Conservation (phyloP, 2,113 vertebrate genomes). For the Pogonocichla stellata region DNA sequence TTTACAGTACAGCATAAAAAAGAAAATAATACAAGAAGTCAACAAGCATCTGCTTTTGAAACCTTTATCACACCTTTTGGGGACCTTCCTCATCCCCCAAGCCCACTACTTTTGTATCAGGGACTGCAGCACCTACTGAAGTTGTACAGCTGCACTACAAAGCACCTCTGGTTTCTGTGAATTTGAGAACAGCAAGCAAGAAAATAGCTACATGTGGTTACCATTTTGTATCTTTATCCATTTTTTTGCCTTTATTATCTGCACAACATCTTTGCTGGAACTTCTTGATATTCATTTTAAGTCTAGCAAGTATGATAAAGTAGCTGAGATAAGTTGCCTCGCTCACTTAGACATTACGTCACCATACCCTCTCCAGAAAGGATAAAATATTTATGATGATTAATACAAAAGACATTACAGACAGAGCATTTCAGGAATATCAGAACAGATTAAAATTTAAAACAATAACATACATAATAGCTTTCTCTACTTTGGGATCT, state of each 20-base stretch:
- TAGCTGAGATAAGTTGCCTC: background rate
- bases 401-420: slow-evolving; percentile 42
- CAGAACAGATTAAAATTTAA: slow-evolving; percentile 25
- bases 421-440: background rate
- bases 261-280: background rate
- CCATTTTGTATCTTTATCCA: background rate
- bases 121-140: background rate
- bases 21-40: background rate
- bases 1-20: background rate
- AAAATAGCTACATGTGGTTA: background rate
- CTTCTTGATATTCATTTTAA: background rate
- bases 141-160: background rate
- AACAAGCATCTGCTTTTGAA: background rate
- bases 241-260: background rate
- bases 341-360: background rate
- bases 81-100: background rate
- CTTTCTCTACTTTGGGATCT: slow-evolving; percentile 29
- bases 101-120: background rate
- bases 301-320: slow-evolving; percentile 1
- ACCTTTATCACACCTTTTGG: background rate
- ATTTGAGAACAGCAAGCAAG: background rate
- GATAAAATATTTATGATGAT: slow-evolving; percentile 58
- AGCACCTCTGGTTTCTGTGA: background rate
- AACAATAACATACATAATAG: slow-evolving; percentile 52
- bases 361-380: slow-evolving; percentile 1